Percentiles rank a stretch among this genome's conserved stretches.
Evolutionary conservation across 1,140 invertebrate genomes (phyloP).

Genomic region (Dysdera silvatica): DNA sequence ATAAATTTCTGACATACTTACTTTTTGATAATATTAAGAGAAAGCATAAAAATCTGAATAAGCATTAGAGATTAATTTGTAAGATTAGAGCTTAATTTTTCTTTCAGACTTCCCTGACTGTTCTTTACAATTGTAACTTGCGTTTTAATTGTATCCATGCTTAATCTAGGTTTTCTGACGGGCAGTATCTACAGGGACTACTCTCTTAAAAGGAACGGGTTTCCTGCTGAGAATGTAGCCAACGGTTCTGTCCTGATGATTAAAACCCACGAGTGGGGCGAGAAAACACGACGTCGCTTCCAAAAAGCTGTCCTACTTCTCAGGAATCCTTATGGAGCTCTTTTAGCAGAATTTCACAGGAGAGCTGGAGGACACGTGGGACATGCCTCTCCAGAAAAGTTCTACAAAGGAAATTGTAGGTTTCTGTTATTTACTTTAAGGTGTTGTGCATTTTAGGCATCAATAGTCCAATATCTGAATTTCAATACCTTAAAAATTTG

Average conservation of each 20-base stretch:
- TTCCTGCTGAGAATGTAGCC: conserved; percentile 64
- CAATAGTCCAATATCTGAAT: no score
- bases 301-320: conserved; percentile 59
- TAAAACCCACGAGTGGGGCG: conserved; percentile 69
- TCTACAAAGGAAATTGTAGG: conserved; percentile 56
- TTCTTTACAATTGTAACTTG: no score
- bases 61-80: no score
- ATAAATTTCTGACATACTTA: no score
- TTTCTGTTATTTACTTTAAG: not conserved
- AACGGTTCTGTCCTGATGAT: conserved; percentile 66
- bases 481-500: no score
- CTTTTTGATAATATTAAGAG: no score
- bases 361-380: conserved; percentile 62
- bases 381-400: conserved; percentile 57
- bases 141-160: no score
- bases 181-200: conserved; percentile 72
- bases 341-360: conserved; percentile 63
- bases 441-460: no score
- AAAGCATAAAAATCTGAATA: no score
- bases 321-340: conserved; percentile 60
- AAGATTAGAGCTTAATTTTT: no score
- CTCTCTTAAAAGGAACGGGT: conserved; percentile 61
- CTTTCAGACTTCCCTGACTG: no score
- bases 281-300: conserved; percentile 52
- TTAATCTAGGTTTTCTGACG: conserved; percentile 43